Percentiles rank a stretch among this genome's conserved stretches.
Conservation (phyloP, 2,113 vertebrate genomes). For the Labrus mixtus region DNA sequence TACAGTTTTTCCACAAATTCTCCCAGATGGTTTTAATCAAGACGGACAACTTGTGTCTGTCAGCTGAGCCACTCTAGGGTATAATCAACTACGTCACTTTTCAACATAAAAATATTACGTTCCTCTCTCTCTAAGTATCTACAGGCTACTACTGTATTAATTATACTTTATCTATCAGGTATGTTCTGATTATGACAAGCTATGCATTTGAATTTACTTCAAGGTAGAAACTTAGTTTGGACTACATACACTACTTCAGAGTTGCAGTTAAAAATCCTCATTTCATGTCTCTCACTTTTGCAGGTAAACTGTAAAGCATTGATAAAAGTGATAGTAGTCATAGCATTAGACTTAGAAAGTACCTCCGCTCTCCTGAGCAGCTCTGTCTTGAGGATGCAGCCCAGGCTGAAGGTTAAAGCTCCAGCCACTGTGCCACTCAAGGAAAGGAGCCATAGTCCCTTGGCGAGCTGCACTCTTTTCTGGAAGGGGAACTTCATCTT, state of each 20-base stretch:
- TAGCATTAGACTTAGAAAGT: constrained; percentile 29
- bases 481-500: constrained; percentile 87
- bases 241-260: no score
- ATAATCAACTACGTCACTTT: no score
- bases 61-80: no score
- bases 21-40: no score
- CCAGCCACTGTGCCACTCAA: constrained; percentile 84
- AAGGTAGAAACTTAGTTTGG: not conserved
- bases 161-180: no score
- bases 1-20: not conserved
- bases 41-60: no score
- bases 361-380: constrained; percentile 86
- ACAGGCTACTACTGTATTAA: no score
- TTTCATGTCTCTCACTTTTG: not conserved
- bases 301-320: not conserved
- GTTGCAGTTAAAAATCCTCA: no score
- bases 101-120: no score
- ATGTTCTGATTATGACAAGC: no score
- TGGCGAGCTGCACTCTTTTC: constrained; percentile 86
- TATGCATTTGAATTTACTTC: no score
- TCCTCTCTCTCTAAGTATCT: no score
- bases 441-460: constrained; percentile 88
- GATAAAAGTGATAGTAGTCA: not conserved
- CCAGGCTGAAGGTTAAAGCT: constrained; percentile 84
- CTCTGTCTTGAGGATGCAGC: constrained; percentile 87